Conservation (phyloP, 2,113 vertebrate species). For the Capra hircus region DNA sequence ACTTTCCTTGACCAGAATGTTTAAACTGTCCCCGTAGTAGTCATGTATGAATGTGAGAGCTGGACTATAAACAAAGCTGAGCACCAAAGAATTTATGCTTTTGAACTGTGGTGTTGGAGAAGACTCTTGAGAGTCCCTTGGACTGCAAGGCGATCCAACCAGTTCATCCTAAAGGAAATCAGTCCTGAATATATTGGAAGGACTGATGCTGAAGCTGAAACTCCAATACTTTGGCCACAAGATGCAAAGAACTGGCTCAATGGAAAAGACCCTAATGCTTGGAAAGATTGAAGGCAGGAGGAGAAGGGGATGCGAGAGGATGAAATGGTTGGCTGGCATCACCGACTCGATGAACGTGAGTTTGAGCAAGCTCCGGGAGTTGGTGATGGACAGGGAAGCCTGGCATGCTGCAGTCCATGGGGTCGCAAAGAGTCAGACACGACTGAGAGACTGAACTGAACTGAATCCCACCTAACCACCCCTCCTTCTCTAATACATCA, state of each 20-base stretch:
- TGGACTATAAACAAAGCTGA: neutral
- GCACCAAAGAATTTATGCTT: neutral
- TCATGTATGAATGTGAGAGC: neutral
- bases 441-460: neutral
- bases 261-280: neutral
- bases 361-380: neutral
- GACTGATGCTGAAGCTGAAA: neutral
- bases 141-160: neutral
- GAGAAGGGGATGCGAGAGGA: neutral
- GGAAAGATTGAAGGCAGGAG: neutral
- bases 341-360: neutral
- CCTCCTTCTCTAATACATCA: neutral
- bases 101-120: neutral
- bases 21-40: neutral
- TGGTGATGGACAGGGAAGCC: neutral
- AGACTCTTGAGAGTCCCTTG: neutral
- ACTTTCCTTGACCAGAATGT: neutral
- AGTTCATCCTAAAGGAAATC: neutral
- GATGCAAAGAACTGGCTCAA: neutral
- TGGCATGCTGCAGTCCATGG: neutral
- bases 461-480: neutral
- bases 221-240: neutral
- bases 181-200: neutral
- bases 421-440: fast-evolving
- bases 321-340: neutral